Base-by-base conservation (phyloP, 1,140 invertebrate species). In the Potamilus streckersoni region DNA sequence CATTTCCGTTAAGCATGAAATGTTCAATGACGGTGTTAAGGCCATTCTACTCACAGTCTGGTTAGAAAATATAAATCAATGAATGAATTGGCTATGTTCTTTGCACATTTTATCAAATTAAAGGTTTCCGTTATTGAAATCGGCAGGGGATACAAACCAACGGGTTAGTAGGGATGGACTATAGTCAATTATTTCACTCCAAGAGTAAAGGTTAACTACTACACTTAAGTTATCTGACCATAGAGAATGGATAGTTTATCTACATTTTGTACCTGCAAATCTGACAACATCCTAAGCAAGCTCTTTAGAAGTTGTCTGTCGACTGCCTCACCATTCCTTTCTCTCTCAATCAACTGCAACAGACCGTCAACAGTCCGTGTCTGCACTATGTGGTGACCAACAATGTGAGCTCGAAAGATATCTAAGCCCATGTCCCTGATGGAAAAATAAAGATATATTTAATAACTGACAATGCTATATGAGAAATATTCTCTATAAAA, bases 351-450 rank as follows among this genome's bases (percentile, higher is more conserved):
- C 1, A 99, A 91, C 91, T 96, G 93, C 19, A 99, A 91, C 57
- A 99, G 91, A 19, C 97, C 97, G 87, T 98, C 96, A n/a, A 99
- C 96, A 19, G 96, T 96, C 78, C 96, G 92, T 27, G 94, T 95
- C 91, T 98, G 96, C 20, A 99, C 96, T 69, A 96, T 90, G 60
- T 93, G 94, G 88, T 98, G 96, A 84, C 96, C 93, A 71, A 98
- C 94, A 86, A 99, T 97, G 87, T 98, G 95, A 83, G 95, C 93
- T 78, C 97, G 93, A 91, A 99, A 99, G 84, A 98, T 91, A 87
- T 98, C 96, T 84, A 99, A 91, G 55, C 97, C 97, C 95, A 99
- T 97, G 90, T 99, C 97, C 96, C 95, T 96, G 89, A 31, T 69
- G 64, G 38, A 74, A 57, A 12, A 55, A 60, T 27, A 20, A 17